Conservation (phyloP, 2,888 invertebrate species). For the Brassicogethes aeneus region DNA sequence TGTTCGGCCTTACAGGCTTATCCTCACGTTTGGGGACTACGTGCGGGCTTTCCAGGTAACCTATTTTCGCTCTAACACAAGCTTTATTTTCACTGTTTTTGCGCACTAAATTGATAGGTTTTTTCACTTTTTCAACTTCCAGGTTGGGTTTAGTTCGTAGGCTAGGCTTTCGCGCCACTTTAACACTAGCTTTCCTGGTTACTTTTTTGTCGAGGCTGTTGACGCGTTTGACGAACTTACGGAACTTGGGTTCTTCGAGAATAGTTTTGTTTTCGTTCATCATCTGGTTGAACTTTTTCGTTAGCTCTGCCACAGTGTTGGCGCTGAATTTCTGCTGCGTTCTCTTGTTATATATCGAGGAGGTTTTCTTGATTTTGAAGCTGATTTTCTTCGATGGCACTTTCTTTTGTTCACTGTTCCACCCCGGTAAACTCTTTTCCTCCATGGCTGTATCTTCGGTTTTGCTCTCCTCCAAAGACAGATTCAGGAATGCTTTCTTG, state of each 20-base stretch:
- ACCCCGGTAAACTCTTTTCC: conserved; percentile 11
- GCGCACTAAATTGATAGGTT: conserved; percentile 14
- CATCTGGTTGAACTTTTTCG: conserved; percentile 61
- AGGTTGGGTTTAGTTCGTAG: conserved; percentile 38
- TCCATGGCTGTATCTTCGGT: conserved; percentile 17
- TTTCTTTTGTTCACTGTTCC: conserved; percentile 20
- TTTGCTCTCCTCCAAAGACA: conserved; percentile 15
- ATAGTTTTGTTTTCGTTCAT: conserved; percentile 43
- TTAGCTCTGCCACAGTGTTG: conserved; percentile 57
- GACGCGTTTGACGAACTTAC: conserved; percentile 38
- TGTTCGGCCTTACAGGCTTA: conserved; percentile 9
- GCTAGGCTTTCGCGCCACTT: conserved; percentile 42
- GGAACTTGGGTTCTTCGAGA: conserved; percentile 47
- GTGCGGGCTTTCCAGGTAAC: conserved; percentile 12
- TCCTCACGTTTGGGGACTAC: conserved; percentile 23
- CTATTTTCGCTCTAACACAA: conserved; percentile 18
- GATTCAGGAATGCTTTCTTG: conserved; percentile 26
- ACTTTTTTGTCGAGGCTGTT: conserved; percentile 27
- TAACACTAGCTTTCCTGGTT: conserved; percentile 25
- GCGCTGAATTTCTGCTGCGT: conserved; percentile 36
- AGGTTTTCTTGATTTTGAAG: conserved; percentile 49
- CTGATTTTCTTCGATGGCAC: conserved; percentile 49
- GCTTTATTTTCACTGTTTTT: conserved; percentile 16
- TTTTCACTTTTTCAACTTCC: conserved; percentile 19
- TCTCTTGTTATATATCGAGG: conserved; percentile 42